phyloP scores from a whole-genome alignment of 2,113 vertebrate genomes.

The Jaculus jaculus region DNA sequence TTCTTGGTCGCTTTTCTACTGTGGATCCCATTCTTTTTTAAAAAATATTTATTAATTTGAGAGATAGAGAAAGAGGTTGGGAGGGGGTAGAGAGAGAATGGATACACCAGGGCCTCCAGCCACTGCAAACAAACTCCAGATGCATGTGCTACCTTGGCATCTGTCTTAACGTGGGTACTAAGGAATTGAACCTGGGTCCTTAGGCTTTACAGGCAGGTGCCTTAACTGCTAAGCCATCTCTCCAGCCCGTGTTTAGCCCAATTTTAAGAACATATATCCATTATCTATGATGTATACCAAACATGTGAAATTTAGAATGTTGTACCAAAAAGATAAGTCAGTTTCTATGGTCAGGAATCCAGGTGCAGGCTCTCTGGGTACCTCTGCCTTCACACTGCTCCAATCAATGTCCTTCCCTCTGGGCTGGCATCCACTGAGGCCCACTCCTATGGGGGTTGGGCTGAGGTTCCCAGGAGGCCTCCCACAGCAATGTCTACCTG shows the following conservation, averaged over 20 bases:
- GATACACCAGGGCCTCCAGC: no score
- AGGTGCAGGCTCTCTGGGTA: not conserved
- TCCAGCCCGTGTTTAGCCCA: no score
- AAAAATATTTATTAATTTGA: not conserved
- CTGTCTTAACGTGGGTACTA: no score
- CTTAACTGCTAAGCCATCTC: no score
- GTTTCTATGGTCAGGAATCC: not conserved
- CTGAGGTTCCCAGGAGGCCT: no score
- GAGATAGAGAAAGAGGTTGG: no score
- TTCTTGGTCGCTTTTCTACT: not conserved
- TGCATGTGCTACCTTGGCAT: no score
- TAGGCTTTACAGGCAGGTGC: no score
- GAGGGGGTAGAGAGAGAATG: no score
- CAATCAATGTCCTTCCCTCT: not conserved
- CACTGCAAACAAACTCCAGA: no score
- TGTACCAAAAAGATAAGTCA: not conserved
- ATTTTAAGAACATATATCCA: not conserved
- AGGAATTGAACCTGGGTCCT: no score
- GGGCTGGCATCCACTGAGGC: not conserved
- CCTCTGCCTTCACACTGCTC: not conserved
- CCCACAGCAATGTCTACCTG: not conserved
- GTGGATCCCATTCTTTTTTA: not conserved
- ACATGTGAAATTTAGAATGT: not conserved
- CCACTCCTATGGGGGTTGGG: accelerated
- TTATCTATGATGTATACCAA: not conserved